These are phyloP conservation scores for Actenoides lindsayi DNA, from an alignment of 2,113 vertebrate genomes.

Conservation along the genomic window DNA sequence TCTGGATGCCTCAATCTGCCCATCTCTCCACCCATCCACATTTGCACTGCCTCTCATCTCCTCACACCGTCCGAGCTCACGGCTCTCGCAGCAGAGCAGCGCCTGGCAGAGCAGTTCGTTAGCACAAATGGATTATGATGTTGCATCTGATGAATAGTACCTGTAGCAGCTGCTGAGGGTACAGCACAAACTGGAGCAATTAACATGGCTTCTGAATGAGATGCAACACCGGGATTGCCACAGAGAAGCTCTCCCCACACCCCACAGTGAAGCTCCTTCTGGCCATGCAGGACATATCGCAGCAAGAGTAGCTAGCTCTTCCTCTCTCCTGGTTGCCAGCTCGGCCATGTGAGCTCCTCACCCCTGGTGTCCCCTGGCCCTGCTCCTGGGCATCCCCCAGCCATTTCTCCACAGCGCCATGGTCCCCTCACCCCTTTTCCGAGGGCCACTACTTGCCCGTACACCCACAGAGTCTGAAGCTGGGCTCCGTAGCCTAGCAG, in stretches of 20 bases:
- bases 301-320: background rate
- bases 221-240: background rate
- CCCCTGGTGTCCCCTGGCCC: background rate
- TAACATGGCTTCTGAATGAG: background rate
- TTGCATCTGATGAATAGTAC: background rate
- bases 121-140: background rate
- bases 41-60: background rate
- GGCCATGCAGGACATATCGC: accelerated
- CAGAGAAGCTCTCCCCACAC: accelerated
- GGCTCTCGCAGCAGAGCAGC: background rate
- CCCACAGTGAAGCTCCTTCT: background rate
- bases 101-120: background rate
- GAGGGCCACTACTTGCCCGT: accelerated
- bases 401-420: accelerated
- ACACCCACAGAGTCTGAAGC: background rate
- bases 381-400: background rate
- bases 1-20: background rate
- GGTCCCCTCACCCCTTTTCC: background rate
- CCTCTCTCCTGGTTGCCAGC: background rate
- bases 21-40: background rate
- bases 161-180: background rate
- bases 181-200: background rate
- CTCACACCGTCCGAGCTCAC: accelerated
- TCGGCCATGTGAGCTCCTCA: accelerated
- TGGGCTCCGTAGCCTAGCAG: background rate